Conservation (phyloP, 2,113 vertebrate genomes). For the Macroglossus sobrinus region DNA sequence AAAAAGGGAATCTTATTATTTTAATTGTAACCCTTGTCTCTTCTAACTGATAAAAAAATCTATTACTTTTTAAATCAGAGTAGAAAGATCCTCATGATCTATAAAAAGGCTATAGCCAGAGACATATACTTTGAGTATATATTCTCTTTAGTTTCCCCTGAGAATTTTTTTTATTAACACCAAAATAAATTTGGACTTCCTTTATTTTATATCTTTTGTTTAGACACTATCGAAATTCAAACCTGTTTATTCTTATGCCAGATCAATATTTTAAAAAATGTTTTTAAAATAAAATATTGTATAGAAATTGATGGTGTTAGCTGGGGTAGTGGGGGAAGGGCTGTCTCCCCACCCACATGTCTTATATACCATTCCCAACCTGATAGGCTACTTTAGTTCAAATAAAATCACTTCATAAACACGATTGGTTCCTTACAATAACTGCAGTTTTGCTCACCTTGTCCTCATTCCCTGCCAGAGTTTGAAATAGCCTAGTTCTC, state of each 20-base stretch:
- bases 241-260: background rate
- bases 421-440: background rate
- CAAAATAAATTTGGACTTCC: background rate
- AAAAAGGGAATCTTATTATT: background rate
- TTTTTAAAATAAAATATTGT: background rate
- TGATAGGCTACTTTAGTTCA: background rate
- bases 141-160: background rate
- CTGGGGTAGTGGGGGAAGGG: fast-evolving
- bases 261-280: background rate
- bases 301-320: background rate
- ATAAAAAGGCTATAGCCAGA: background rate
- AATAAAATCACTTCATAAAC: background rate
- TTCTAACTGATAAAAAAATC: background rate
- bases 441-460: background rate
- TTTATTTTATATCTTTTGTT: background rate
- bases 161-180: background rate
- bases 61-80: background rate
- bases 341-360: too few relatives aligned
- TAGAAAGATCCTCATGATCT: background rate
- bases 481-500: background rate
- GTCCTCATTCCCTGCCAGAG: background rate
- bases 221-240: background rate
- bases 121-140: background rate
- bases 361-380: background rate
- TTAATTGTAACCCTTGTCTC: background rate